Evolutionary conservation across 35 echinoderm and acorn worm species (phyloP), one percentile per base, ranked within the genome.

Genomic region (Acanthaster planci): DNA sequence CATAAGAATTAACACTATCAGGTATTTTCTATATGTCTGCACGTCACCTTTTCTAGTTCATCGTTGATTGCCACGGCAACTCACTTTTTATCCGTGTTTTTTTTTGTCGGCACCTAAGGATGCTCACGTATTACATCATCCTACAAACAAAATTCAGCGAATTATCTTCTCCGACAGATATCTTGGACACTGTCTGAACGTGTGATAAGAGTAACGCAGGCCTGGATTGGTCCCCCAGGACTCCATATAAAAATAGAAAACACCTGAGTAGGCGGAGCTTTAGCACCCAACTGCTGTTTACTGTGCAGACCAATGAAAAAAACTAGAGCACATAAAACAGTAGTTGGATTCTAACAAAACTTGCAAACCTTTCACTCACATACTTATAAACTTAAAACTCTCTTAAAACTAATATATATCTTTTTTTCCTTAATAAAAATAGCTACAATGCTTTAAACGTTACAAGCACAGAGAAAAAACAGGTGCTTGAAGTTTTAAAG

Each of bases 251-350:
- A 72, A 72, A 72, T 72, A 72, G 64, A 72, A 72, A 72, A 72
- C 64, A 72, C 64, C 64, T 72, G 64, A 72, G 64, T 72, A 72
- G 64, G 64, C 64, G 64, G 64, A 72, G 64, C 64, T 72, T 72
- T 72, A 34, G 64, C 26, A 29, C 30, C 30, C 64, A 29, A 72
- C 64, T 29, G 64, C 64, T 72, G 64, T 72, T 72, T 23, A 59
- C 3, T 29, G 23, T 72, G 42, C 34, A 36, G 19, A 7, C 15
- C 34, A 0, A 47, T 4, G 30, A 67, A n/a, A n/a, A n/a, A n/a
- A n/a, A n/a, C n/a, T n/a, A 72, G 34, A 31, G 64, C 64, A 29
- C 64, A 72, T 34, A 29, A 35, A 72, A 72, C 64, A 72, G 64
- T 26, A 21, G 64, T 72, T 72, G 64, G 64, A 72, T 72, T 35